phyloP scores from a whole-genome alignment of 2,113 vertebrate genomes.

The Clinocottus analis region DNA sequence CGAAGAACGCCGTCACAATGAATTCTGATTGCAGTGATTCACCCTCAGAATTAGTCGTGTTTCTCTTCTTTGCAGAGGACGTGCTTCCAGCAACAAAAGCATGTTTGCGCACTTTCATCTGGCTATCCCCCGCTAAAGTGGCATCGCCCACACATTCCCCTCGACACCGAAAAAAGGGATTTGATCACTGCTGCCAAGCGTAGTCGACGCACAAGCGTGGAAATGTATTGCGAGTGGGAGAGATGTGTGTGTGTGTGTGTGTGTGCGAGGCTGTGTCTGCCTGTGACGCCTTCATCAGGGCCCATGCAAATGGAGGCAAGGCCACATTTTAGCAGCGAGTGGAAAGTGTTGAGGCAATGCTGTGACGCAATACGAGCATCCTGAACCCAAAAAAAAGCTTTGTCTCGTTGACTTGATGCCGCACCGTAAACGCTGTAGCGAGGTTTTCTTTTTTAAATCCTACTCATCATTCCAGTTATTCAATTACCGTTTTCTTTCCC shows the following conservation, averaged over 20 bases:
- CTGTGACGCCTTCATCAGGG: slow-evolving; percentile 69
- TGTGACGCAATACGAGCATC: background rate
- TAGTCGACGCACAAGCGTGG: slow-evolving; percentile 48
- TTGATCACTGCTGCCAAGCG: slow-evolving; percentile 72
- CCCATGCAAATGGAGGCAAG: slow-evolving; percentile 51
- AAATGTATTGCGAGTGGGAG: slow-evolving; percentile 62
- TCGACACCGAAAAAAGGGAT: slow-evolving; percentile 66
- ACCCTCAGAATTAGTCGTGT: slow-evolving; percentile 66
- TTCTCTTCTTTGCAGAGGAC: slow-evolving; percentile 57
- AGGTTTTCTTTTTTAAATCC: background rate
- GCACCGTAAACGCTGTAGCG: background rate
- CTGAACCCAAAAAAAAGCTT: slow-evolving; percentile 1
- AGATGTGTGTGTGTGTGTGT: too few relatives aligned
- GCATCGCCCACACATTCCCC: slow-evolving; percentile 71
- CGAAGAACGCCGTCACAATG: slow-evolving; percentile 46
- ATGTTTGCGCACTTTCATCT: slow-evolving; percentile 67
- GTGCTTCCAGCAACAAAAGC: slow-evolving; percentile 75
- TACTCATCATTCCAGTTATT: background rate
- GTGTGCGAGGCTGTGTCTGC: slow-evolving; percentile 45
- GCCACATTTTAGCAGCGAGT: slow-evolving; percentile 21
- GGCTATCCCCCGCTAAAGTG: slow-evolving; percentile 68
- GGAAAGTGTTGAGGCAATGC: background rate
- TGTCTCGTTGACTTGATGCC: background rate
- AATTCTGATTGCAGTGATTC: slow-evolving; percentile 75
- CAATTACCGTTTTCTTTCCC: background rate